phyloP scores from a whole-genome alignment of 2,888 invertebrate species.

The Spodoptera littoralis region DNA sequence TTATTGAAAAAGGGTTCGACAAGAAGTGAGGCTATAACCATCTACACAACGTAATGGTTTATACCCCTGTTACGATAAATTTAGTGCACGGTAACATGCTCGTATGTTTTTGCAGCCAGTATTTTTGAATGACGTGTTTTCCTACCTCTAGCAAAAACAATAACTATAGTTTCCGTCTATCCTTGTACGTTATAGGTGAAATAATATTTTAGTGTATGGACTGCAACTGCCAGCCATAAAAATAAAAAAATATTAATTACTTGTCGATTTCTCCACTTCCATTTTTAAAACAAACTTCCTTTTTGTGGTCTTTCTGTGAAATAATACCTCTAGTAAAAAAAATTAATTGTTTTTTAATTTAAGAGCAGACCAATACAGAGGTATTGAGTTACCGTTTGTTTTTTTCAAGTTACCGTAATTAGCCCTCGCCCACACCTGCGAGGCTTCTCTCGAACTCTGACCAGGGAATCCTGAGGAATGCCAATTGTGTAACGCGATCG shows the following conservation, averaged over 20 bases:
- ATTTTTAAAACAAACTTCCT: constrained; percentile 18
- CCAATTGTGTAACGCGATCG: constrained; percentile 80
- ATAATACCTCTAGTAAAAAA: constrained; percentile 9
- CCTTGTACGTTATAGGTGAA: no score
- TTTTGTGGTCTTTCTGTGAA: constrained; percentile 2
- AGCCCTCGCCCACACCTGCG: constrained; percentile 74
- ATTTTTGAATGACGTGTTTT: neutral
- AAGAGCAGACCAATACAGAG: constrained; percentile 35
- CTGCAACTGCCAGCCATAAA: no score
- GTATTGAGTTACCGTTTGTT: constrained; percentile 68
- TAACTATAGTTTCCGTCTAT: no score
- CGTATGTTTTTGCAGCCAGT: constrained; percentile 1
- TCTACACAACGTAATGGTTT: constrained; percentile 57
- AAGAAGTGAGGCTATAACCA: constrained; percentile 59
- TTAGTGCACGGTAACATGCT: constrained; percentile 39
- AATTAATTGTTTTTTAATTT: constrained; percentile 30
- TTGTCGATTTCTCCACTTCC: neutral
- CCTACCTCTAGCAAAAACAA: no score
- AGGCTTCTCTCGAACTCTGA: constrained; percentile 85
- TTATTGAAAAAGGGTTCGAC: constrained; percentile 67
- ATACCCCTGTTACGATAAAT: constrained; percentile 43
- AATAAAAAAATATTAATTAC: no score
- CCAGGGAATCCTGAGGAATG: constrained; percentile 80
- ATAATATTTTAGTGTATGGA: no score
- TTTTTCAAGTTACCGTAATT: constrained; percentile 73